A percentile compares a stretch with the other conserved stretches of the same genome.
Evolutionary conservation across 2,888 invertebrate species (phyloP).

Genomic region (Papilio protenor): DNA sequence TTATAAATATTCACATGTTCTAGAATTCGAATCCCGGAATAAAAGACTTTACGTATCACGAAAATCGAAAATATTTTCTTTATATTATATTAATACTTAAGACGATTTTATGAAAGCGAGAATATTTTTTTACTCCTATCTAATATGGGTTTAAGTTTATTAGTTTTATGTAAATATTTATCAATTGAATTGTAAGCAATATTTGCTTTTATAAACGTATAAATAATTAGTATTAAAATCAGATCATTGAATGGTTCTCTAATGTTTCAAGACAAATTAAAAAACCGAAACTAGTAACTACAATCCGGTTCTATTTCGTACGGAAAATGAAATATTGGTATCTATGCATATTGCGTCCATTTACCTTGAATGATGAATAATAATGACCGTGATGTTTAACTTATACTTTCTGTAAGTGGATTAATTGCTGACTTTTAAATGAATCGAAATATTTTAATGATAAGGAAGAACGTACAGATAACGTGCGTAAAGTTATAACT

Average conservation of each 20-base stretch:
- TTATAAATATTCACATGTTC: not conserved
- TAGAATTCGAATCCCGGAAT: not conserved
- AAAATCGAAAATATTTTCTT: not conserved
- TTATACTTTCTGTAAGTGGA: conserved; percentile 74
- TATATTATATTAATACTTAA: not conserved
- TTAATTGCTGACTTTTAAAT: conserved; percentile 68
- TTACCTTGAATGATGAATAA: conserved; percentile 80
- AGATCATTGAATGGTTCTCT: conserved; percentile 60
- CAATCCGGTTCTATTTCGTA: conserved; percentile 70
- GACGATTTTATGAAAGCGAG: not conserved
- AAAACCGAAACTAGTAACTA: conserved; percentile 61
- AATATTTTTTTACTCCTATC: not conserved
- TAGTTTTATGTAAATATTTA: not conserved
- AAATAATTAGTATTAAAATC: conserved; percentile 32
- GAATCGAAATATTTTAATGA: conserved; percentile 61
- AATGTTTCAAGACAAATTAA: conserved; percentile 62
- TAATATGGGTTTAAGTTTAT: not conserved
- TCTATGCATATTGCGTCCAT: conserved; percentile 70
- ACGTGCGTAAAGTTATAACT: conserved; percentile 5
- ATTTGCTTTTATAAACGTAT: not conserved
- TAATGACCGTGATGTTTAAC: conserved; percentile 69
- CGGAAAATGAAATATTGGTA: conserved; percentile 75
- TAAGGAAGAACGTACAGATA: conserved; percentile 31
- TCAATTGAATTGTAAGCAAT: not conserved
- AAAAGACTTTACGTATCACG: not conserved